These are phyloP conservation scores for Samia ricini DNA, from an alignment of 1,140 invertebrate species.

Conservation along the genomic window DNA sequence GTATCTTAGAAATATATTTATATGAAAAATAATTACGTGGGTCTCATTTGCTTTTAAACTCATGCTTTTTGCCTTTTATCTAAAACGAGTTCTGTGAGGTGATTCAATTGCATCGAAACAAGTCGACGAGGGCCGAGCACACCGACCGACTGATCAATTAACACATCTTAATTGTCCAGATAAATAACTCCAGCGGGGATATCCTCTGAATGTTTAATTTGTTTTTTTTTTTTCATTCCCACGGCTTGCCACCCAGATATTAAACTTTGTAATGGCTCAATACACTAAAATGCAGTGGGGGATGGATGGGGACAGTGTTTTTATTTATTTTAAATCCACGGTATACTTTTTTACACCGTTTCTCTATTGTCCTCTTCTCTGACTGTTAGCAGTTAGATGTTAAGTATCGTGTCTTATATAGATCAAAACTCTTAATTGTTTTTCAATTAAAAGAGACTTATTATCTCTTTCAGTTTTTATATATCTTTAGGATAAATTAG, in stretches of 20 bases:
- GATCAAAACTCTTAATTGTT: too few relatives aligned
- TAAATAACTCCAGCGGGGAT: slow-evolving; percentile 6
- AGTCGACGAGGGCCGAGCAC: not conserved
- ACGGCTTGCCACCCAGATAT: not conserved
- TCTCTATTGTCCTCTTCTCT: too few relatives aligned
- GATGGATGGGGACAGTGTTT: not conserved
- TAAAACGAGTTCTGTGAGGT: not conserved
- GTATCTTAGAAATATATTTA: too few relatives aligned
- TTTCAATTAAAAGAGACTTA: too few relatives aligned
- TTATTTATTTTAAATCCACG: not conserved
- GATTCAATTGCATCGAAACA: not conserved
- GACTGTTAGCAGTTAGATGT: too few relatives aligned
- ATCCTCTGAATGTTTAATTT: not conserved
- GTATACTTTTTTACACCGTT: too few relatives aligned
- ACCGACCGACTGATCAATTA: slow-evolving; percentile 1
- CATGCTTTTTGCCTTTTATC: too few relatives aligned
- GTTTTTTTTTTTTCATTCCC: not conserved
- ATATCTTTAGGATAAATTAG: too few relatives aligned
- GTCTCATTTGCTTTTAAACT: too few relatives aligned
- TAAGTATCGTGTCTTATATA: too few relatives aligned
- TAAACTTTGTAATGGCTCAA: not conserved
- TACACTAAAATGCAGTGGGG: not conserved
- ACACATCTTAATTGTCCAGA: slow-evolving; percentile 12
- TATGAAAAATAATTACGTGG: too few relatives aligned
- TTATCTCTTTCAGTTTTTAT: too few relatives aligned